phyloP scores from a whole-genome alignment of 2,113 vertebrate species.

The Anser brachyrhynchus region DNA sequence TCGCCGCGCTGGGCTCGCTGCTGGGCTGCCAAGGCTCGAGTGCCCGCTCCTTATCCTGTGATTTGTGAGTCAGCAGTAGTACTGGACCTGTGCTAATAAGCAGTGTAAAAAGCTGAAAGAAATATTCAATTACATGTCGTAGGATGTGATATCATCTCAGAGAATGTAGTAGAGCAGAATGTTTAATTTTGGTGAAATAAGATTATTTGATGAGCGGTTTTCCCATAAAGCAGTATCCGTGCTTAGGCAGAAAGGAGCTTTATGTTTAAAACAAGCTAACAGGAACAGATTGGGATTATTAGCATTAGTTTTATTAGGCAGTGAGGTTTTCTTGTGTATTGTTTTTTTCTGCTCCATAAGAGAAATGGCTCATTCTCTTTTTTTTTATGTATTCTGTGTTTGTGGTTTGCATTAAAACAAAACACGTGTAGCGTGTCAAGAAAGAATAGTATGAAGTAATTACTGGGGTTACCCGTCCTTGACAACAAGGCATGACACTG shows the following conservation, averaged over 20 bases:
- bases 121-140: background rate
- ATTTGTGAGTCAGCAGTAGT: background rate
- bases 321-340: background rate
- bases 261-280: background rate
- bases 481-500: conserved; percentile 17
- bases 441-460: conserved; percentile 6
- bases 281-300: background rate
- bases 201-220: background rate
- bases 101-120: background rate
- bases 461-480: conserved; percentile 14
- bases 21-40: background rate
- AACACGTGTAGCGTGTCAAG: background rate
- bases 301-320: background rate
- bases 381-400: background rate
- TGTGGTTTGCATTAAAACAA: conserved; percentile 25
- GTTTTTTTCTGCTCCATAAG: background rate
- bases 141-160: background rate
- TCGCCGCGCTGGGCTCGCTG: background rate
- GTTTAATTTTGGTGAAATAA: background rate
- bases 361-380: background rate
- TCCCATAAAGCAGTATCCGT: background rate
- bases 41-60: background rate
- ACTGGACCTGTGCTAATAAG: background rate
- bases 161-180: background rate
- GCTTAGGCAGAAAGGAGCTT: background rate